Evolutionary conservation across 1,140 invertebrate genomes (phyloP), one percentile per base, ranked within the genome.

Genomic region (Archivesica marissinica): DNA sequence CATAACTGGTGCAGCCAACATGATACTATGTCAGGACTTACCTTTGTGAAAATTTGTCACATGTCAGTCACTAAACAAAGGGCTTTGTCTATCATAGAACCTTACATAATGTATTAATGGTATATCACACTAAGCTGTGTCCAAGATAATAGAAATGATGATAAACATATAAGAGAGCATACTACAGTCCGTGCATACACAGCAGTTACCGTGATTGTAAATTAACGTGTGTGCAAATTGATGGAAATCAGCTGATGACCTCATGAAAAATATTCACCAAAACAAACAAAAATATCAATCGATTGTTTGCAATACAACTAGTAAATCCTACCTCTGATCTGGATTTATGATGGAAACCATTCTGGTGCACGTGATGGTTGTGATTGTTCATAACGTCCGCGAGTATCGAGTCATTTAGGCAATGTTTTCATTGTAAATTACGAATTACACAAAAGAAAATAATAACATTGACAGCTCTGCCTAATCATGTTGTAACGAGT

Each of bases 391-490:
- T 90, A 80, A 77, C 75, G 82, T 81, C 66, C 56, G 64, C 86
- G 85, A 86, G 74, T 64, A 87, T 68, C 44, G 81, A 52, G 72
- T 44, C 50, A 76, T 80, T 85, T 86, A 79, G 59, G 59, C 47
- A 61, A 38, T 61, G 80, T 78, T 86, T 87, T 88, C 76, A 85
- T 81, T 78, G 56, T 56, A 59, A 87, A 56, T 86, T 35, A 52
- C 52, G 25, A 75, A 87, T 85, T 84, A 81, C 56, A 86, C 88
- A 87, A 88, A 89, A 89, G 85, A 87, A 88, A 90, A 90, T 90
- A 89, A 90, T 89, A 90, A 90, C 89, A 90, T 86, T 82, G 85
- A 88, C 80, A 82, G 74, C 54, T 74, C 77, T 70, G 47, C 85
- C 77, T 79, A 78, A 17, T 30, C 15, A 17, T 1, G 74, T 50